Evolutionary conservation across 2,888 invertebrate species (phyloP).

Genomic region (Cataglyphis rosenhaueri): DNA sequence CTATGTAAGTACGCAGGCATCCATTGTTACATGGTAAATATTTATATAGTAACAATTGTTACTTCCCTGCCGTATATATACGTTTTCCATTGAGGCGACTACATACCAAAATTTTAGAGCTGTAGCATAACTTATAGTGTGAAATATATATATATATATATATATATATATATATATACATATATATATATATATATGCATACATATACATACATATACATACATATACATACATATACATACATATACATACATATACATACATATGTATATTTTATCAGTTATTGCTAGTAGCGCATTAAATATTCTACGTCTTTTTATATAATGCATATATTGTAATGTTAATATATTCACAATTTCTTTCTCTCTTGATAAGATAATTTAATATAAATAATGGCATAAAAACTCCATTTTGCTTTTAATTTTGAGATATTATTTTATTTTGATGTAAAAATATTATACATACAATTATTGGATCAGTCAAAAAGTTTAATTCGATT

Average conservation of each 20-base stretch:
- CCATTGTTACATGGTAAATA: constrained; percentile 19
- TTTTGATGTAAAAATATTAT: constrained; percentile 31
- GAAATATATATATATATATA: constrained; percentile 7
- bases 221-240: background rate
- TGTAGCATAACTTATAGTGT: background rate
- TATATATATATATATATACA: background rate
- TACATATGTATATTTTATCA: background rate
- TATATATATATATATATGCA: background rate
- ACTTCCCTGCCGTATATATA: constrained; percentile 16
- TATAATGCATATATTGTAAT: background rate
- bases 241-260: background rate
- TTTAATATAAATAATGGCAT: constrained; percentile 8
- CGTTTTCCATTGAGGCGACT: background rate
- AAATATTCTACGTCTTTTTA: background rate
- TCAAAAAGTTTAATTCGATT: too few species aligned
- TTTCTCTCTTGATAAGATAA: background rate
- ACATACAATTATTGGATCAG: background rate
- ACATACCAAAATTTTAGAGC: constrained; percentile 3
- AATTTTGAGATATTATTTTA: background rate
- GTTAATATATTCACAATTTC: background rate
- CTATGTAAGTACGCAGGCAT: constrained; percentile 23
- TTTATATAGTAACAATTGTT: constrained; percentile 12
- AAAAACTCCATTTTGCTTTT: background rate
- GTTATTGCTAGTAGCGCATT: background rate
- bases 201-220: background rate